phyloP scores from a whole-genome alignment of 2,888 invertebrate genomes.

The Agrotis puta region DNA sequence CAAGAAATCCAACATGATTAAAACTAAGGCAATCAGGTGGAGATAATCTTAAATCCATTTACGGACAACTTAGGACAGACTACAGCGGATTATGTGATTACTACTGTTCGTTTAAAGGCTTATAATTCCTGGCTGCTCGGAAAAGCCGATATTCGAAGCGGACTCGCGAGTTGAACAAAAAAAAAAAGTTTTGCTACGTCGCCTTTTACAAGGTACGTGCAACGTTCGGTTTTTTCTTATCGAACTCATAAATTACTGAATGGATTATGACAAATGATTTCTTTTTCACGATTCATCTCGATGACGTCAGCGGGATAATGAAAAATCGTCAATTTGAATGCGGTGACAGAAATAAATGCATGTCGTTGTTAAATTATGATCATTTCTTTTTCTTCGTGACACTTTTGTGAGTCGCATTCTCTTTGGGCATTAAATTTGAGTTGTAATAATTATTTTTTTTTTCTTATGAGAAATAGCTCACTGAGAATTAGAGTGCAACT shows the following conservation, averaged over 20 bases:
- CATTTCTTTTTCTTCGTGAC: conserved; percentile 37
- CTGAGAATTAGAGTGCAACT: neutral
- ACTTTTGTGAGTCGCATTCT: conserved; percentile 14
- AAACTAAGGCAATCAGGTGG: too few relatives aligned
- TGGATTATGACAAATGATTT: conserved; percentile 39
- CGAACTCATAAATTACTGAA: conserved; percentile 49
- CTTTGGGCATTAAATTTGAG: conserved; percentile 9
- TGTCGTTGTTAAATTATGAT: conserved; percentile 33
- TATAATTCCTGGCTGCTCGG: conserved; percentile 9
- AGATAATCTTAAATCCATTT: neutral
- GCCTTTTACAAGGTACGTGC: conserved; percentile 28
- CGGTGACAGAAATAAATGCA: conserved; percentile 62
- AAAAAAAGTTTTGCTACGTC: conserved; percentile 28
- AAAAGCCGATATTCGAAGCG: conserved; percentile 15
- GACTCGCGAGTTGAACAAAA: conserved; percentile 24
- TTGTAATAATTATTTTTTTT: conserved; percentile 1
- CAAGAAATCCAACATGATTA: too few relatives aligned
- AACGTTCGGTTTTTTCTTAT: conserved; percentile 27
- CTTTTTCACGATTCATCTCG: conserved; percentile 43
- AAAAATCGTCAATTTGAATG: conserved; percentile 56
- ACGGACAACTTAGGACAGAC: neutral
- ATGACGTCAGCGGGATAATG: conserved; percentile 51
- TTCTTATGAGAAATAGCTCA: neutral
- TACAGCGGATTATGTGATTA: neutral
- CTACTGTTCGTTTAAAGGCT: neutral